phyloP scores from a whole-genome alignment of 2,888 invertebrate genomes.

The Cepaea hortensis region DNA sequence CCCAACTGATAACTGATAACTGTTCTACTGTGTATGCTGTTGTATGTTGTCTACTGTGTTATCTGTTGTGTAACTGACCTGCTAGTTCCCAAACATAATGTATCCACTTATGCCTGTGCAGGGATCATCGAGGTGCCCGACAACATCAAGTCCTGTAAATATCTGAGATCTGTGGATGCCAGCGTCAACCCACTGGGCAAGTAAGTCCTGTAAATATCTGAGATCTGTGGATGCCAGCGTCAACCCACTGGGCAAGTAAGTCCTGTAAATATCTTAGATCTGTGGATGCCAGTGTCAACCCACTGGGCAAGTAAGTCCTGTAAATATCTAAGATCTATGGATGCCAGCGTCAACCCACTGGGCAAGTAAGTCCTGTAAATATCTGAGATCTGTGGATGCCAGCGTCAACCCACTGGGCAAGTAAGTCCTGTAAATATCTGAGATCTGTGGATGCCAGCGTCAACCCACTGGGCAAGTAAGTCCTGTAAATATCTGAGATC shows the following conservation, averaged over 20 bases:
- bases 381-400: conserved; percentile 87
- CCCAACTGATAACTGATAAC: too few relatives aligned
- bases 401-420: conserved; percentile 93
- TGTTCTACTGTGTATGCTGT: too few relatives aligned
- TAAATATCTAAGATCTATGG: conserved; percentile 87
- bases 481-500: conserved; percentile 86
- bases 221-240: conserved; percentile 90
- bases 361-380: conserved; percentile 86
- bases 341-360: conserved; percentile 92
- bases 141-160: conserved; percentile 90
- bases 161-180: conserved; percentile 87
- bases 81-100: neutral
- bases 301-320: conserved; percentile 86
- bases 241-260: conserved; percentile 88
- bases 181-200: conserved; percentile 93
- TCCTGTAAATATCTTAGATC: conserved; percentile 84
- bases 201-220: conserved; percentile 85
- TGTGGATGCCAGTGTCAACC: conserved; percentile 93
- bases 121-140: conserved; percentile 89
- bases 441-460: conserved; percentile 90
- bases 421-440: conserved; percentile 85
- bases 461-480: conserved; percentile 88
- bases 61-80: too few relatives aligned
- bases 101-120: conserved; percentile 71
- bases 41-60: too few relatives aligned